Conservation (phyloP, 2,797 vertebrate species). For the Pteronotus mesoamericanus region DNA sequence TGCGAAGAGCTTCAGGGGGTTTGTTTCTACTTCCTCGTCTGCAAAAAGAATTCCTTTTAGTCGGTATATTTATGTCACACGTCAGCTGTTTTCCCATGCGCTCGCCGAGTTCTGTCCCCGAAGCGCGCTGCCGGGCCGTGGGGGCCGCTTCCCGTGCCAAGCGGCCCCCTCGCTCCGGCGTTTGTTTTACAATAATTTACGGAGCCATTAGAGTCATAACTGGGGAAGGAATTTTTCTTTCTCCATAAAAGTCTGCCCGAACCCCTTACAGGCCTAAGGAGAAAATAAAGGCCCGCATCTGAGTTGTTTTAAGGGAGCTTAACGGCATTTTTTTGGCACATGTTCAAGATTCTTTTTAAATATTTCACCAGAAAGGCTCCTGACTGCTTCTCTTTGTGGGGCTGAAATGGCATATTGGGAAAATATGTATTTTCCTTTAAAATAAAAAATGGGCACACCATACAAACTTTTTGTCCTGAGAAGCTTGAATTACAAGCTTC, state of each 20-base stretch:
- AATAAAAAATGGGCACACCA: conserved; percentile 48
- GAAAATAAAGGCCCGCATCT: conserved; percentile 68
- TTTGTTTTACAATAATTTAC: conserved; percentile 46
- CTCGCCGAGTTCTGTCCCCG: neutral
- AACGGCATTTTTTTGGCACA: conserved; percentile 70
- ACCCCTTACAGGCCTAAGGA: conserved; percentile 55
- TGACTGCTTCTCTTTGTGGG: conserved; percentile 74
- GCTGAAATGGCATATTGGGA: conserved; percentile 57
- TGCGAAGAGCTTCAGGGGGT: neutral
- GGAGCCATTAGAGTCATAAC: conserved; percentile 33
- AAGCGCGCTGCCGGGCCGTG: neutral
- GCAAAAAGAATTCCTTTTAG: neutral
- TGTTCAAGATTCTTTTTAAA: conserved; percentile 74
- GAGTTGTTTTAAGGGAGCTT: conserved; percentile 75
- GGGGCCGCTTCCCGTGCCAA: neutral
- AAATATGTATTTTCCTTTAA: conserved; percentile 75
- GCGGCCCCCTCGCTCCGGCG: neutral
- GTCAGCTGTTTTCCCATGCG: neutral
- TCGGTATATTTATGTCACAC: neutral
- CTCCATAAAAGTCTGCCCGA: conserved; percentile 62
- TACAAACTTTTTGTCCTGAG: conserved; percentile 61
- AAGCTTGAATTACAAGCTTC: conserved; percentile 69
- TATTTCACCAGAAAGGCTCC: conserved; percentile 74
- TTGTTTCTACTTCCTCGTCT: neutral
- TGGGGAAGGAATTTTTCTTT: conserved; percentile 52